Base-by-base conservation (phyloP, 2,797 vertebrate species). In the Tamandua tetradactyla region DNA sequence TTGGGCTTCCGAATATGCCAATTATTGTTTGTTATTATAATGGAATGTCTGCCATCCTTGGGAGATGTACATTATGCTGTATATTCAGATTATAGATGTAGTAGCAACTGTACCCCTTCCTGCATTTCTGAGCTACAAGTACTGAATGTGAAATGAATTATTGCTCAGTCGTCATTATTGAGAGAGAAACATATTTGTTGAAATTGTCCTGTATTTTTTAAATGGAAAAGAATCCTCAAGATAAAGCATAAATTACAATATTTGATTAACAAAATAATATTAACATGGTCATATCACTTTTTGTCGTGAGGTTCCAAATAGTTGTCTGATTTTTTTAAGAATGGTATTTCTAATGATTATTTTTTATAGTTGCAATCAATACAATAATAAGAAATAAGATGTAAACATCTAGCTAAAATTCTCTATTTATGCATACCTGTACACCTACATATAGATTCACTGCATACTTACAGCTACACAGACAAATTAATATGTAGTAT, bases 201-300 rank as follows among this genome's bases (percentile, higher is more conserved):
- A 94, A 95, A 62, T 64, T 66, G 27, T 82, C 69, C 57, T 71
- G 64, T 64, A 74, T 86, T 94, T 95, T 94, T 92, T 5, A 95
- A 87, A 42, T 91, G 27, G 17, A 89, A 92, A 93, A 81, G 59
- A 17, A 42, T 88, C 64, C 32, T 86, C 32, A 87, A 91, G 44
- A 88, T 88, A 94, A 88, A 80, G 55, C 61, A 82, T 95, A 92
- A 93, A 64, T 93, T 93, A 94, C 13, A 95, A 59, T 86, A 94
- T 72, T 84, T 86, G 40, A 88, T 89, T 96, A 80, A 89, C 52
- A 90, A 89, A 96, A 57, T 75, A 75, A 89, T 82, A 84, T 78
- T 95, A 79, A 79, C 30, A 80, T 89, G 47, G 87, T 91, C 55
- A 20, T 68, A 55, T 62, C 71, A 91, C 66, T 59, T 91, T 94